These are phyloP conservation scores for Paramormyrops hopkinsi DNA, from an alignment of 2,797 vertebrate species.

Conservation along the genomic window DNA sequence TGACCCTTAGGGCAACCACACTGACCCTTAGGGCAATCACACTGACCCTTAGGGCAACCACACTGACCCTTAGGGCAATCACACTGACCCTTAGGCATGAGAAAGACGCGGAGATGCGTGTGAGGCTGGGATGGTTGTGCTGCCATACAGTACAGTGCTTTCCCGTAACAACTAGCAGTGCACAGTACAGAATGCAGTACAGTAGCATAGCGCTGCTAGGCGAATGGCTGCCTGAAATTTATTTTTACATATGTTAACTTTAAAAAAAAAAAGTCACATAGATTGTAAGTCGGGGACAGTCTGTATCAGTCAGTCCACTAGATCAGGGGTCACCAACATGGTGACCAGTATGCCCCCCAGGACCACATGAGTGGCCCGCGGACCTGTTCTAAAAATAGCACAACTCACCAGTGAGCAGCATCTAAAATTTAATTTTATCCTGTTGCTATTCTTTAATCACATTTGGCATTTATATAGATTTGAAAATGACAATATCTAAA, in stretches of 20 bases:
- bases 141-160: background rate
- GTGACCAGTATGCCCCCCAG: too few relatives aligned
- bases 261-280: background rate
- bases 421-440: too few relatives aligned
- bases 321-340: background rate
- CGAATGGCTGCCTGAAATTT: background rate
- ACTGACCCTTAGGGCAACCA: too few relatives aligned
- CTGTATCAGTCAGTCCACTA: background rate
- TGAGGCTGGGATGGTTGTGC: background rate
- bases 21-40: too few relatives aligned
- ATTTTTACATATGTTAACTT: background rate
- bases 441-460: too few relatives aligned
- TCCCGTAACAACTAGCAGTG: background rate
- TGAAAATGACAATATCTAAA: too few relatives aligned
- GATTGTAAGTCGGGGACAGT: background rate
- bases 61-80: background rate
- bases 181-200: background rate
- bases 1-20: too few relatives aligned
- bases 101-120: background rate
- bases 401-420: too few relatives aligned
- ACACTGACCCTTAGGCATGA: background rate
- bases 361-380: too few relatives aligned
- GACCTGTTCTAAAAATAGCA: too few relatives aligned
- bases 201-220: background rate
- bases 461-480: too few relatives aligned